A percentile compares a stretch with the other conserved stretches of the same genome.
Conservation (phyloP, 2,888 invertebrate genomes). For the Leptinotarsa peninsularis region DNA sequence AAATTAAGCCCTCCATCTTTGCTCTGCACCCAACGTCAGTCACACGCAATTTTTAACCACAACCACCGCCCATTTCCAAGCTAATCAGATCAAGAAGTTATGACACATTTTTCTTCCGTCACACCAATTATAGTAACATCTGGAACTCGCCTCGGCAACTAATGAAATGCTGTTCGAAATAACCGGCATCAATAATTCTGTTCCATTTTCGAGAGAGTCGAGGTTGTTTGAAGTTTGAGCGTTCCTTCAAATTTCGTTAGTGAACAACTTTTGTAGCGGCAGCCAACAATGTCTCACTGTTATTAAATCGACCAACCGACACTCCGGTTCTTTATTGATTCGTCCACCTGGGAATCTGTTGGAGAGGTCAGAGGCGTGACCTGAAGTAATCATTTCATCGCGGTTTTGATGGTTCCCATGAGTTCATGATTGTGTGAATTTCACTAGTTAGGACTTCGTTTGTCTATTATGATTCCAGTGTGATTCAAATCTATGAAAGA, state of each 20-base stretch:
- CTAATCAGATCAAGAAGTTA: conserved; percentile 6
- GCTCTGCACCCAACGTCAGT: too few relatives aligned
- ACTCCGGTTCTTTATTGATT: conserved; percentile 11
- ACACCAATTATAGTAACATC: neutral
- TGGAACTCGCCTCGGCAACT: conserved; percentile 3
- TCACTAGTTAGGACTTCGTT: too few relatives aligned
- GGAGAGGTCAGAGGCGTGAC: conserved; percentile 3
- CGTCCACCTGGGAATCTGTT: conserved; percentile 8
- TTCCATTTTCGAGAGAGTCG: conserved; percentile 17
- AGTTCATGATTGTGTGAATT: too few relatives aligned
- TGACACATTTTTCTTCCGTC: conserved; percentile 9
- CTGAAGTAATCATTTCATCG: neutral
- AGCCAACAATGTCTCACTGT: conserved; percentile 5
- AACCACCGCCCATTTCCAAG: neutral
- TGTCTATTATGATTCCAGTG: too few relatives aligned
- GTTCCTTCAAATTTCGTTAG: conserved; percentile 3
- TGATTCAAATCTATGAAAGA: too few relatives aligned
- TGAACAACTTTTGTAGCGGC: conserved; percentile 2
- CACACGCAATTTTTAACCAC: too few relatives aligned
- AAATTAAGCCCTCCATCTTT: too few relatives aligned
- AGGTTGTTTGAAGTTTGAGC: neutral
- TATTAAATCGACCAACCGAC: neutral
- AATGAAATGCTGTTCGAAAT: conserved; percentile 20
- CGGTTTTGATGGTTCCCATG: neutral
- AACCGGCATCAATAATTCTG: conserved; percentile 30